These are phyloP conservation scores for Meloidogyne exigua DNA, from an alignment of 1,140 invertebrate genomes.

Conservation along the genomic window DNA sequence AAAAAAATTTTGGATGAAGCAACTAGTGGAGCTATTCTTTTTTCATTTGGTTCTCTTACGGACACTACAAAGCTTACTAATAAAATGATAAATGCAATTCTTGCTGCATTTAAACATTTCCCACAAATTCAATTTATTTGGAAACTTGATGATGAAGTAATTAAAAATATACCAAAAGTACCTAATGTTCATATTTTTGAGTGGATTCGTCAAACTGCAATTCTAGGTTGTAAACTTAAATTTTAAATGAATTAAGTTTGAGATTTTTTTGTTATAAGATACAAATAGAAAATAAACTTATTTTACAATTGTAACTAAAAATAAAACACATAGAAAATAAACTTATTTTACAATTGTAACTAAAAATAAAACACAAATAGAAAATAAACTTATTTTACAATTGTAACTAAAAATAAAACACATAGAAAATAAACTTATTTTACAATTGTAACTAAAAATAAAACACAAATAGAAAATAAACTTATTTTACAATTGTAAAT, in stretches of 20 bases:
- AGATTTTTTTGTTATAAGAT: too few relatives aligned
- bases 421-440: too few relatives aligned
- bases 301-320: too few relatives aligned
- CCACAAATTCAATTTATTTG: constrained; percentile 15
- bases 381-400: too few relatives aligned
- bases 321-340: too few relatives aligned
- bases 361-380: too few relatives aligned
- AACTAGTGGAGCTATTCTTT: not conserved
- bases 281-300: too few relatives aligned
- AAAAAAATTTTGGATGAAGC: constrained; percentile 6
- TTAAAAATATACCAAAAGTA: not conserved
- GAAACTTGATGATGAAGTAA: not conserved
- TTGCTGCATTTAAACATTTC: constrained; percentile 16
- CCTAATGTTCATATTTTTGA: constrained; percentile 64
- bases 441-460: too few relatives aligned
- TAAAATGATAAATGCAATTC: constrained; percentile 7
- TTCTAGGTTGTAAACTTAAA: constrained; percentile 67
- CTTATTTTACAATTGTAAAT: too few relatives aligned
- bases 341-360: too few relatives aligned
- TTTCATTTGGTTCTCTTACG: constrained; percentile 15
- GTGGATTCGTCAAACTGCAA: constrained; percentile 74
- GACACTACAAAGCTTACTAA: not conserved
- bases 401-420: too few relatives aligned
- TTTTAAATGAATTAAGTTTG: not conserved
- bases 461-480: too few relatives aligned